Percentiles rank a stretch among this genome's conserved stretches.
Conservation (phyloP, 2,797 vertebrate species). For the Scyliorhinus canicula region DNA sequence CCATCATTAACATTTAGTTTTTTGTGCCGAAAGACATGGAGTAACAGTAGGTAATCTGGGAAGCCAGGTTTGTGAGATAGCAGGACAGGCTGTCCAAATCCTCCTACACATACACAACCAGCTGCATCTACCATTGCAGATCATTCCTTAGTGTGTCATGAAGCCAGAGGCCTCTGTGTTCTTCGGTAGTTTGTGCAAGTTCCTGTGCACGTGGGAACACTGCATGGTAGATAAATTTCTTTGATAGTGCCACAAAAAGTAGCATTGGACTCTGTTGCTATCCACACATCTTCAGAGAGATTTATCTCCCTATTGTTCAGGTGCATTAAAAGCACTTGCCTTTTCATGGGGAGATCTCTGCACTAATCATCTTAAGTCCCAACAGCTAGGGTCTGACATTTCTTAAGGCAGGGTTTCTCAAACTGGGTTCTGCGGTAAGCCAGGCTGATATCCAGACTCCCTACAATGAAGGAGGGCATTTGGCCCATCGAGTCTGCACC, state of each 20-base stretch:
- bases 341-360: no score
- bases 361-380: no score
- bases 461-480: no score
- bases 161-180: not conserved
- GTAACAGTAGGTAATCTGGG: not conserved
- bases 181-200: not conserved
- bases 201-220: not conserved
- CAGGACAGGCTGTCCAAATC: not conserved
- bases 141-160: not conserved
- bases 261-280: not conserved
- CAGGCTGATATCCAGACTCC: no score
- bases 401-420: no score
- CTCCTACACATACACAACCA: no score
- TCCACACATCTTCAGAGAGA: not conserved
- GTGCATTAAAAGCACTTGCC: not conserved
- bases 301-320: not conserved
- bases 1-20: not conserved
- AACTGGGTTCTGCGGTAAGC: no score
- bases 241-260: not conserved
- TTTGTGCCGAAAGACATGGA: not conserved
- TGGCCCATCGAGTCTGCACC: no score
- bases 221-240: not conserved
- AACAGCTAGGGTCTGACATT: no score
- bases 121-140: not conserved
- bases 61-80: not conserved